Conservation (phyloP, 2,888 invertebrate species). For the Leptopterna dolabrata region DNA sequence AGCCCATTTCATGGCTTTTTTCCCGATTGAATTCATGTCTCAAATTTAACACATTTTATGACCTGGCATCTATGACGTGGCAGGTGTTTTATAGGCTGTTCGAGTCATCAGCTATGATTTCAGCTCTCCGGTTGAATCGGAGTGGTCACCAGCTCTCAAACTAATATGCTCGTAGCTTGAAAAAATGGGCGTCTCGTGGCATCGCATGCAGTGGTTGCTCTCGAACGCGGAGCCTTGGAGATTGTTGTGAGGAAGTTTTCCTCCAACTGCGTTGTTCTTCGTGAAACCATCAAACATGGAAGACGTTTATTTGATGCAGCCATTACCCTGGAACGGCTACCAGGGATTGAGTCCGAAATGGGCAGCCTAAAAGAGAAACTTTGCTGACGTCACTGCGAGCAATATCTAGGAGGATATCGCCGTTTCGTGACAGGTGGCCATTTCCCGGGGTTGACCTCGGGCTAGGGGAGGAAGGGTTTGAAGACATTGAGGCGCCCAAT, state of each 20-base stretch:
- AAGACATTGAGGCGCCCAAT: conserved; percentile 8
- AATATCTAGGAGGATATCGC: conserved; percentile 4
- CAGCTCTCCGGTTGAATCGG: no score
- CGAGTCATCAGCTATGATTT: no score
- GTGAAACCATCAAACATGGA: neutral
- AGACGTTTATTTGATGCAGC: neutral
- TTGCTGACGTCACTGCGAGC: conserved; percentile 12
- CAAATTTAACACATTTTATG: no score
- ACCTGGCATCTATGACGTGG: no score
- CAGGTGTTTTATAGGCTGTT: no score
- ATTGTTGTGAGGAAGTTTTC: neutral
- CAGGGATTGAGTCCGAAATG: neutral
- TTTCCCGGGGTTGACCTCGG: neutral
- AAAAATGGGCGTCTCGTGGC: no score
- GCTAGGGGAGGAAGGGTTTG: neutral
- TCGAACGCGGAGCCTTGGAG: no score
- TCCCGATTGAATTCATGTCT: no score
- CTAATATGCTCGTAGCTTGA: no score
- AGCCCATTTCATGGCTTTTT: no score
- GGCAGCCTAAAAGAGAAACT: neutral
- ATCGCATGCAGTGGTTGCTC: no score
- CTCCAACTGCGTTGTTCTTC: neutral
- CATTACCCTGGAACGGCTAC: neutral
- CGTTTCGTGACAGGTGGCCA: conserved; percentile 14
- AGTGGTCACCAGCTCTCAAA: no score